Evolutionary conservation across 2,888 invertebrate genomes (phyloP), one percentile per base, ranked within the genome.

Genomic region (Mythimna lalbum): DNA sequence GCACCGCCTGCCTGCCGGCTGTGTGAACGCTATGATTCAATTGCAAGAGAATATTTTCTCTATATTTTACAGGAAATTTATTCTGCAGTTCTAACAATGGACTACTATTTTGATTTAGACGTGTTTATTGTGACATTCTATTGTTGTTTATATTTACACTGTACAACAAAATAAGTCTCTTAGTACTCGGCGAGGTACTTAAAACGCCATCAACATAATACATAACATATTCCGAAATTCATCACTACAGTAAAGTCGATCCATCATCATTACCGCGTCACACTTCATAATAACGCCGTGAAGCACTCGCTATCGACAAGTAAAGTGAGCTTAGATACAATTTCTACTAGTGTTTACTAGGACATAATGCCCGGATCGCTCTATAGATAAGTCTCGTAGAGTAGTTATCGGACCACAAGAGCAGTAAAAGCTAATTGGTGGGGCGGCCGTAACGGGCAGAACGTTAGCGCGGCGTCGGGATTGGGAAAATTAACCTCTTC

Each of bases 401-500:
- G 91, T 90, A 93, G 93, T 93, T 94, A 94, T 93, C 93, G 92
- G 91, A 91, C 92, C 94, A 90, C 92, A 93, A 93, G 92, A 91
- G 93, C 90, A 93, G 93, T 95, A 94, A 95, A 94, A 93, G 94
- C 94, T 95, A 95, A 95, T 94, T 94, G 94, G 92, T 86, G 89
- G 92, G 92, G 92, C 87, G 93, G 93, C 89, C 90, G 92, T 92
- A 89, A 92, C 89, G 84, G 86, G 85, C 83, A 85, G 83, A 87
- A 82, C 90, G 90, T 90, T 91, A 90, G 89, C 88, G 90, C 89
- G 87, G 89, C 88, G 83, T 86, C 88, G 91, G 92, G 92, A 94
- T 93, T 93, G 92, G 90, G 90, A 91, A 93, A 93, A 94, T 93
- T 93, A 93, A 94, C 93, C 94, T 93, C 93, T 93, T 94, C 92